phyloP scores from a whole-genome alignment of 2,888 invertebrate species.

The Drosophila emarginata region DNA sequence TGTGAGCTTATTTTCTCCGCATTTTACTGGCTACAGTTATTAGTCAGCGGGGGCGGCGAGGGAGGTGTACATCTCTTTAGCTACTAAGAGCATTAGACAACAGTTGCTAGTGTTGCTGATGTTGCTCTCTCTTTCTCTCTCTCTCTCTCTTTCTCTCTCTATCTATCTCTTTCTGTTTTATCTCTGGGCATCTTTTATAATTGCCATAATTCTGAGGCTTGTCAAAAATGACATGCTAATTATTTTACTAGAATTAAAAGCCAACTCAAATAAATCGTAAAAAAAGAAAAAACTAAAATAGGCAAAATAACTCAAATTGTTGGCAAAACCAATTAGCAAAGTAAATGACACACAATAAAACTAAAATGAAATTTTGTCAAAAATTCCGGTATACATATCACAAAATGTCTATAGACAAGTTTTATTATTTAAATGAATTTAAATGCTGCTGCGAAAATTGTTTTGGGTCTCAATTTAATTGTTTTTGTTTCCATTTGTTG shows the following conservation, averaged over 20 bases:
- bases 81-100: conserved; percentile 14
- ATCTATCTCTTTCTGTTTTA: not conserved
- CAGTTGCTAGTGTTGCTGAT: not conserved
- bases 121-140: not conserved
- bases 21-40: conserved; percentile 13
- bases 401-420: not conserved
- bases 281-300: conserved; percentile 25
- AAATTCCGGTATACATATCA: not conserved
- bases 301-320: not conserved
- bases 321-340: conserved; percentile 2
- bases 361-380: not conserved
- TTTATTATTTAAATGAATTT: not conserved
- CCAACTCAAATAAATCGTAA: conserved; percentile 11
- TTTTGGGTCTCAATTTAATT: not conserved
- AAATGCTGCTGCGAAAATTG: not conserved
- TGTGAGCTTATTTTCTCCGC: conserved; percentile 13
- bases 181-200: conserved; percentile 12
- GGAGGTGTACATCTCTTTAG: not conserved
- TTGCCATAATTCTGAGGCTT: conserved; percentile 9
- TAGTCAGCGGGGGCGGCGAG: not conserved
- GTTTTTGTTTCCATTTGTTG: not conserved
- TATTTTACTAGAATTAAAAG: conserved; percentile 24
- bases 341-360: not conserved
- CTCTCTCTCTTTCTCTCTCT: not conserved
- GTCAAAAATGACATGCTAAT: conserved; percentile 10